These are phyloP conservation scores for Vesta saturnalis DNA, from an alignment of 2,888 invertebrate genomes.

Conservation along the genomic window DNA sequence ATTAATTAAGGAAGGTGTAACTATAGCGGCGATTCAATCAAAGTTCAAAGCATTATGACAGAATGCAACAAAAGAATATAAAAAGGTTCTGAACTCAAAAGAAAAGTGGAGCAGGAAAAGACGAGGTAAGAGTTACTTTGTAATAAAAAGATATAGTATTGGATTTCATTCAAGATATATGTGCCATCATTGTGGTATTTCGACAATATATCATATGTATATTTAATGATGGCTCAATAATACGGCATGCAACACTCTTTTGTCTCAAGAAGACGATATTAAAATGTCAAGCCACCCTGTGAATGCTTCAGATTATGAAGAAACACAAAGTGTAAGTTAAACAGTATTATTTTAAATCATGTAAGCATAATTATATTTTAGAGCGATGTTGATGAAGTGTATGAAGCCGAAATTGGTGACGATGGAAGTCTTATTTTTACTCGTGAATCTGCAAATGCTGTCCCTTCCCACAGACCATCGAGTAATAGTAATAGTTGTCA, in stretches of 20 bases:
- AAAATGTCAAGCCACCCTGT: background rate
- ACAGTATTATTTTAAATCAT: conserved; percentile 3
- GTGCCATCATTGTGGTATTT: conserved; percentile 5
- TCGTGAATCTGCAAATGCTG: conserved; percentile 2
- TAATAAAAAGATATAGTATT: background rate
- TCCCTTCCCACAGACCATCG: background rate
- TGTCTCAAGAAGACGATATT: conserved; percentile 1
- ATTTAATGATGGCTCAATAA: conserved; percentile 3
- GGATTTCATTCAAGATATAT: conserved; percentile 1
- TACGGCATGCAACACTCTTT: background rate
- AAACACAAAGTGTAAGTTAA: conserved; percentile 3
- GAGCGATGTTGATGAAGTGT: conserved; percentile 1
- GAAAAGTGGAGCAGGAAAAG: no score
- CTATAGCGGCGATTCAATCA: background rate
- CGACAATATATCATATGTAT: conserved; percentile 1
- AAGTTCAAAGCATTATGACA: no score
- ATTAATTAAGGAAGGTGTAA: background rate
- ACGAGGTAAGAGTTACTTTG: no score
- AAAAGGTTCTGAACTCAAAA: no score
- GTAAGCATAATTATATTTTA: background rate
- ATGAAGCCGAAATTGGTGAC: conserved; percentile 3
- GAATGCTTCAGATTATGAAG: background rate
- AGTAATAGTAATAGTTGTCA: background rate
- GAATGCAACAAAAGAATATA: no score
- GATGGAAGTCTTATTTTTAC: background rate